phyloP scores from a whole-genome alignment of 2,113 vertebrate genomes.

The Heptranchias perlo region DNA sequence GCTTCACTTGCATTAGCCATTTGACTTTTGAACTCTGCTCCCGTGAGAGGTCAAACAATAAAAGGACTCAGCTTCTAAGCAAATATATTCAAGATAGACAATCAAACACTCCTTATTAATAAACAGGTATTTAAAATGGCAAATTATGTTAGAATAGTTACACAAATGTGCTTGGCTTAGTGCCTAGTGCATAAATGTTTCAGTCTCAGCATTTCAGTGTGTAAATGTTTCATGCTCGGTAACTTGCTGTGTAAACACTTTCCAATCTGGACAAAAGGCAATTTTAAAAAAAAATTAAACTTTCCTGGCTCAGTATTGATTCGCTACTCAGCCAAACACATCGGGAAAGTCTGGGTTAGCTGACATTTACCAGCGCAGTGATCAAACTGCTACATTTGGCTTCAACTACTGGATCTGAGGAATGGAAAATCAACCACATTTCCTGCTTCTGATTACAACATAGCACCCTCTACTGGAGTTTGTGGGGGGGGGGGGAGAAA shows the following conservation, averaged over 20 bases:
- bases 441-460: background rate
- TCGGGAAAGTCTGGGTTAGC: background rate
- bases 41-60: background rate
- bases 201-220: background rate
- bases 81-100: background rate
- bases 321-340: background rate
- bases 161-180: background rate
- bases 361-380: background rate
- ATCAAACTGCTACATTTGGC: background rate
- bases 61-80: background rate
- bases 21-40: slow-evolving; percentile 30
- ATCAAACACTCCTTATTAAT: background rate
- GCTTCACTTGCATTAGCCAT: background rate
- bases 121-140: background rate
- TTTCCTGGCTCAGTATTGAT: background rate
- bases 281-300: background rate
- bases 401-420: background rate
- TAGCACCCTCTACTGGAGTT: background rate
- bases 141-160: background rate
- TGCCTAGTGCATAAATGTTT: background rate
- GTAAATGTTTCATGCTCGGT: background rate
- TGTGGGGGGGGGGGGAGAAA: background rate
- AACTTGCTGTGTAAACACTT: background rate
- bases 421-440: background rate
- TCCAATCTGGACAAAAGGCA: background rate